Evolutionary conservation across 2,797 vertebrate species (phyloP).

Genomic region (Cheirogaleus major): DNA sequence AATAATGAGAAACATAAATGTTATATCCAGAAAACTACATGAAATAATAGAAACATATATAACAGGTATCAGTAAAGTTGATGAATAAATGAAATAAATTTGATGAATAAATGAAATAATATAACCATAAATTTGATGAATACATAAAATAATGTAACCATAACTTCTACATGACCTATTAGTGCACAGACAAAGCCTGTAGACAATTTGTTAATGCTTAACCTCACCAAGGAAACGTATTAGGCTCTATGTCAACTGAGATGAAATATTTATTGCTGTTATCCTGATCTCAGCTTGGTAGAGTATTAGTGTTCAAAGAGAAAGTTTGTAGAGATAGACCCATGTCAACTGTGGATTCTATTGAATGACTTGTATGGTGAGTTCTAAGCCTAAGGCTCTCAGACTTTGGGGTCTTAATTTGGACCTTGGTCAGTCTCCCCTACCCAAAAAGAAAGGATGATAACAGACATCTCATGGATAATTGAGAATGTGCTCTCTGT

Average conservation of each 20-base stretch:
- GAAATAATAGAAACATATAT: background rate
- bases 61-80: background rate
- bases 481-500: background rate
- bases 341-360: background rate
- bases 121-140: background rate
- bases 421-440: background rate
- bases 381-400: background rate
- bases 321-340: background rate
- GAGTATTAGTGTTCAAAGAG: background rate
- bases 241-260: background rate
- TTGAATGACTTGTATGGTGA: background rate
- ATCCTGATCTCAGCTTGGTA: background rate
- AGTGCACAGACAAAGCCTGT: background rate
- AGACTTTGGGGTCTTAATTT: background rate
- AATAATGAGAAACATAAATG: background rate
- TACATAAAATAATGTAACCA: background rate
- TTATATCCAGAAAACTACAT: background rate
- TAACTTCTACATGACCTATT: background rate
- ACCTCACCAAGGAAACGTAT: background rate
- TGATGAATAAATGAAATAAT: background rate
- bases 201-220: background rate
- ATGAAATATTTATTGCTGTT: background rate
- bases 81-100: background rate
- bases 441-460: background rate
- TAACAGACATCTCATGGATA: background rate